These are phyloP conservation scores for Anhinga anhinga DNA, from an alignment of 2,113 vertebrate species.

Conservation along the genomic window DNA sequence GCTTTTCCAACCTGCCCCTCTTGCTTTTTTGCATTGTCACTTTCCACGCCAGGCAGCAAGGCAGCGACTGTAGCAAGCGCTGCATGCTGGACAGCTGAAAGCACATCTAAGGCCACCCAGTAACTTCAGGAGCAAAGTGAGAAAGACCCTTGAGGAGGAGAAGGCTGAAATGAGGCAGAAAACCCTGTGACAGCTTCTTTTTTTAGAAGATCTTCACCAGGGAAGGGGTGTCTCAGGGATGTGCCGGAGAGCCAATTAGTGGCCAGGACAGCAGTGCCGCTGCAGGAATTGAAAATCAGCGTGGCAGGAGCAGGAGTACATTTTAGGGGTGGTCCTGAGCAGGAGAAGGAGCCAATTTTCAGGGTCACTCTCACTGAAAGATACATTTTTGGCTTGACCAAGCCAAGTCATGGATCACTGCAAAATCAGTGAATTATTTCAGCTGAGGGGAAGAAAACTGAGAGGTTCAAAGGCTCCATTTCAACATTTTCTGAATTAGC, in stretches of 20 bases:
- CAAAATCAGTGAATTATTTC: neutral
- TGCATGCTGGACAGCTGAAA: neutral
- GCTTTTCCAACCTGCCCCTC: neutral
- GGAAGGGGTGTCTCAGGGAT: neutral
- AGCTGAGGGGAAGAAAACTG: neutral
- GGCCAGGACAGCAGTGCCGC: neutral
- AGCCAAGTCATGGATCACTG: neutral
- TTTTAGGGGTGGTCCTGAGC: neutral
- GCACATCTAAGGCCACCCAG: neutral
- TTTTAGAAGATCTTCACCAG: neutral
- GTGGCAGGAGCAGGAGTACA: neutral
- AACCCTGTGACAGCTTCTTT: neutral
- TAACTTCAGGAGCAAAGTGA: neutral
- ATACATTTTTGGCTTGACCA: neutral
- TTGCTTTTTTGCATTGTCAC: neutral
- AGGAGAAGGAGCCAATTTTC: neutral
- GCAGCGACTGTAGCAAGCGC: neutral
- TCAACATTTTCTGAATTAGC: constrained; percentile 18
- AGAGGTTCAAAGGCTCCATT: neutral
- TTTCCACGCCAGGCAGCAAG: neutral
- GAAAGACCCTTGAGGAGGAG: neutral
- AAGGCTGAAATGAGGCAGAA: neutral
- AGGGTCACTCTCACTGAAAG: neutral
- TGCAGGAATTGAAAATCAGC: neutral
- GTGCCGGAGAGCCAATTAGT: neutral